Base-by-base conservation (phyloP, 1,140 invertebrate species). In the Bombus impatiens region DNA sequence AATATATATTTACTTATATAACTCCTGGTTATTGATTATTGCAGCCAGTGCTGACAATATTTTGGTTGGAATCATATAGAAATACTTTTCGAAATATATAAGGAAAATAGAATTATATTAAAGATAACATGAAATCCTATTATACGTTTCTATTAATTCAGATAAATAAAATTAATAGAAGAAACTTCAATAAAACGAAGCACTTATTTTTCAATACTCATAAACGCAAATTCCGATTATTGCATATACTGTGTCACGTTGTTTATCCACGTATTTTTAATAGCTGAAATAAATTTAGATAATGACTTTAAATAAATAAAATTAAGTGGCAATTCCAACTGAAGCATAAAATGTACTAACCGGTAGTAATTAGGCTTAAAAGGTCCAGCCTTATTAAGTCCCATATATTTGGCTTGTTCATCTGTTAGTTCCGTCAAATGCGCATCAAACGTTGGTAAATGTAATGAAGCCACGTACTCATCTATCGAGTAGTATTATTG, bases 291-390 rank as follows among this genome's bases (percentile, higher is more conserved):
- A 83, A 68, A 79, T 84, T 83, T 13, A 53, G 22, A 68, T 74
- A 74, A 28, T 65, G 44, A 59, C 62, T 84, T 79, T 18, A 32
- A 28, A 59, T 68, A 15, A 40, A 40, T 59, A n/a, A 53, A 65
- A 12, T 13, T 78, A 13, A 78, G 3, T 57, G 67, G 62, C 42
- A 40, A 76, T 47, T 62, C 35, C 15, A 37, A 71, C 67, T 37
- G 28, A 28, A 15, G 57, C 28, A 80, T 28, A 37, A 62, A 68
- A 42, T 83, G 82, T 91, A 93, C 89, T 92, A 87, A 99, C 97
- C 99, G 97, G 95, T 99, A 99, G 95, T 99, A 99, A 95, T 99
- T 99, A 90, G 99, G 99, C 95, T 99, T 99, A 95, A 99, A 99
- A 86, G 99, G 99, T 78, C 99, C 99, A 85, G 98, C 98, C 96